Percentiles rank a stretch among this genome's conserved stretches.
Evolutionary conservation across 1,140 invertebrate genomes (phyloP).

Genomic region (Phortica variegata): DNA sequence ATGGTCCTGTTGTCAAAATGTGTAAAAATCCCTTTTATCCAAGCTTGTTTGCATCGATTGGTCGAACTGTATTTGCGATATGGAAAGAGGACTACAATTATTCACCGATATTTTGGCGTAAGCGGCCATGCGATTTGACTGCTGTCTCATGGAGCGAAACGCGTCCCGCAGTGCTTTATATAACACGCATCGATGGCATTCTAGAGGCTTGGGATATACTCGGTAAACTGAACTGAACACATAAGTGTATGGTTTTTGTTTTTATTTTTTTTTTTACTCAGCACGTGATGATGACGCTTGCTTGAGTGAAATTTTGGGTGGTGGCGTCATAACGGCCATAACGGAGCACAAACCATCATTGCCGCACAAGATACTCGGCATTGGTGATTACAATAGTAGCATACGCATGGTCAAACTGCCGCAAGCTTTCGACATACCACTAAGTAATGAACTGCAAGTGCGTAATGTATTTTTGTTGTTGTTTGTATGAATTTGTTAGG

Average conservation of each 20-base stretch:
- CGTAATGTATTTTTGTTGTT: not conserved
- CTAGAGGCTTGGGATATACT: slow-evolving; percentile 64
- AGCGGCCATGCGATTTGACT: slow-evolving; percentile 59
- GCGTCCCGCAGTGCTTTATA: slow-evolving; percentile 58
- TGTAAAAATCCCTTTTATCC: slow-evolving; percentile 61
- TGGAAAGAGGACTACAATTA: slow-evolving; percentile 61
- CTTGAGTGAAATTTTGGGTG: slow-evolving; percentile 53
- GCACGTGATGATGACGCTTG: slow-evolving; percentile 60
- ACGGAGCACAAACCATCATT: slow-evolving; percentile 59
- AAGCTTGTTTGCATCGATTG: slow-evolving; percentile 62
- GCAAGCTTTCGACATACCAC: slow-evolving; percentile 48
- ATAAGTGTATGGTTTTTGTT: not conserved
- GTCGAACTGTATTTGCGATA: slow-evolving; percentile 63
- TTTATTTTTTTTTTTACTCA: slow-evolving; percentile 5
- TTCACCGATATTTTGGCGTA: slow-evolving; percentile 61
- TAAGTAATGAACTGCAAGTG: slow-evolving; percentile 34
- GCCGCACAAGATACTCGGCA: slow-evolving; percentile 60
- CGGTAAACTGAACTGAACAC: slow-evolving; percentile 33
- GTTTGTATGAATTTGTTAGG: not conserved
- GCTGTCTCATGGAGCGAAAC: slow-evolving; percentile 59
- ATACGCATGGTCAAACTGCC: slow-evolving; percentile 64
- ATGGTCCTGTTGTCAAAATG: slow-evolving; percentile 64
- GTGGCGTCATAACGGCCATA: slow-evolving; percentile 59
- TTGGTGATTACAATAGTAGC: slow-evolving; percentile 64
- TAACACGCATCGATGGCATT: slow-evolving; percentile 60